Base-by-base conservation (phyloP, 2,797 vertebrate genomes). In the Malurus splendens region DNA sequence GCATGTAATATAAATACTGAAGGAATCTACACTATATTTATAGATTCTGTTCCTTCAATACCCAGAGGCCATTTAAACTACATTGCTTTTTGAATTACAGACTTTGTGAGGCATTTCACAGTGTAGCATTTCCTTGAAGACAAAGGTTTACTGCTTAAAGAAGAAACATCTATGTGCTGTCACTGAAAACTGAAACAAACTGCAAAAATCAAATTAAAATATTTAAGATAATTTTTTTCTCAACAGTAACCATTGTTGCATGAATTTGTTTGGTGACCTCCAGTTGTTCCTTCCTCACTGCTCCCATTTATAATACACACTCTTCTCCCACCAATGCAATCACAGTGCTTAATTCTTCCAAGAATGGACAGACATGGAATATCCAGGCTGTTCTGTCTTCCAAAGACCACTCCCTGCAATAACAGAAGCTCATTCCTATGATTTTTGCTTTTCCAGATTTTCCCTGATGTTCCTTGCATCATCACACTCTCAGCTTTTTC, bases 1-100 rank as follows among this genome's bases (percentile, higher is more conserved):
- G 15, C 10, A 47, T 42, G 4, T 7, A 41, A 8, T 41, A 24
- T 20, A 66, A 59, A 47, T 52, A 59, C 33, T 94, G 83, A 93
- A 95, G 27, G 88, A 82, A 88, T 32, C 36, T 88, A 48, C 38
- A 89, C n/a, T 75, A 56, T 23, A 9, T 16, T 91, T 94, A 60
- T 42, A 93, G 44, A 81, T 93, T 94, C 55, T 54, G 56, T 93
- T 90, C 38, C 77, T 92, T 73, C 72, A 86, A 80, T 94, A 94
- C 22, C n/a, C 82, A 45, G 5, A 79, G 65, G 86, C 76, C 70
- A 83, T 52, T 86, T 41, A 65, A 95, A 93, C 62, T 67, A 75
- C 62, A 47, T 39, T 93, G 50, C 55, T 19, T 95, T 81, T 48
- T 64, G 57, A 89, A 73, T 61, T 67, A 33, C 8, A 9, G 39